These are phyloP conservation scores for Beaufortia kweichowensis DNA, from an alignment of 2,113 vertebrate species.

Conservation along the genomic window DNA sequence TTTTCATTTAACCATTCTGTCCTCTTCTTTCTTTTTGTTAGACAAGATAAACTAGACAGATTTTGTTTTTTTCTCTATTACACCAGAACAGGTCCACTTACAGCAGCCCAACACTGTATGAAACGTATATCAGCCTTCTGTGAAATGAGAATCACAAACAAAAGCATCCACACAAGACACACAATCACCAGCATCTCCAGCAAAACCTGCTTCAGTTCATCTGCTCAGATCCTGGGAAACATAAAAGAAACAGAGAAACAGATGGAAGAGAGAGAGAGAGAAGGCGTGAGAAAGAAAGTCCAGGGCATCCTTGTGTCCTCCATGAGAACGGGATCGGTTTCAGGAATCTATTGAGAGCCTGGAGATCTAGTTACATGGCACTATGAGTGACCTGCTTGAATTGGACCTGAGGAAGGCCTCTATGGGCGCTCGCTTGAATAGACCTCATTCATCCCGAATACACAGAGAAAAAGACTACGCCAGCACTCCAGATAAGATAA, in stretches of 20 bases:
- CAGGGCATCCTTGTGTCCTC: slow-evolving; percentile 61
- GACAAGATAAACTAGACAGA: neutral
- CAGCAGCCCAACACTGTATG: neutral
- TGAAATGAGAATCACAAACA: slow-evolving; percentile 38
- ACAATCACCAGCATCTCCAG: slow-evolving; percentile 22
- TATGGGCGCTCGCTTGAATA: slow-evolving; percentile 13
- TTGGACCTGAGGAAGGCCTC: slow-evolving; percentile 37
- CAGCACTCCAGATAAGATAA: slow-evolving; percentile 44
- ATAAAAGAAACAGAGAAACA: slow-evolving; percentile 17
- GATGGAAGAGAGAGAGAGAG: slow-evolving; percentile 25
- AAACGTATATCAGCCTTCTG: neutral
- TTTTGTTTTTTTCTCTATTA: neutral
- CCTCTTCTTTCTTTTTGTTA: slow-evolving; percentile 12
- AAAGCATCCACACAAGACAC: slow-evolving; percentile 39
- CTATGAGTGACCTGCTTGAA: slow-evolving; percentile 61
- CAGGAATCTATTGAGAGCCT: slow-evolving; percentile 66
- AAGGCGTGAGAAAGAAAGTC: slow-evolving; percentile 23
- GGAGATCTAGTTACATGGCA: slow-evolving; percentile 73
- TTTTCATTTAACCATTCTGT: neutral
- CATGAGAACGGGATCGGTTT: slow-evolving; percentile 66
- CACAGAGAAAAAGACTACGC: slow-evolving; percentile 29
- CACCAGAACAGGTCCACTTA: neutral
- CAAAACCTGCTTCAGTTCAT: slow-evolving; percentile 28
- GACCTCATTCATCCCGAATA: slow-evolving; percentile 47
- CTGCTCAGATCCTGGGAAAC: slow-evolving; percentile 13